Base-by-base conservation (phyloP, 2,113 vertebrate genomes). In the Pimephales promelas region DNA sequence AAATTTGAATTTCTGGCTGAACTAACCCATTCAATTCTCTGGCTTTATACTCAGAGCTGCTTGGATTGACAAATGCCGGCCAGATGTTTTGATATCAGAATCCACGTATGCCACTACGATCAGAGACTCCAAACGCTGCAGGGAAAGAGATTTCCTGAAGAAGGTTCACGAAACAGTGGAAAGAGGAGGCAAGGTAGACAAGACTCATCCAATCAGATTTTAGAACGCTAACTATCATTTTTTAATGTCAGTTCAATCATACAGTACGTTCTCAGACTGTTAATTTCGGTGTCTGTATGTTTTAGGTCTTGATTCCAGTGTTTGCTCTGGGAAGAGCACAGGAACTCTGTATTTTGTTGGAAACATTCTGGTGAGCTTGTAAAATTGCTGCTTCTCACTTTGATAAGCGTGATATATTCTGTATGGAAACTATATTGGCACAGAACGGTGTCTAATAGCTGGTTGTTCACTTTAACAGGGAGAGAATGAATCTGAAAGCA, bases 51-150 rank as follows among this genome's bases (percentile, higher is more conserved):
- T 0, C 36, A 99, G 98, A 0, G 98, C 98, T 20, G 98, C 98
- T 0, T 99, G 98, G 98, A 97, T 99, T 0, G 98, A 99, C 70
- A 98, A 96, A 61, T 99, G 98, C 64, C 97, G 97, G 1, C 98
- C 98, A 0, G 96, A 97, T 70, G 89, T 99, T 31, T 93, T 99
- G 14, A 99, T 99, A 87, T 95, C 90, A 0, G 97, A 99, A 28
- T 99, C 98, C 3, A 99, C 98, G 0, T 99, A 98, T 0, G 98
- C 98, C 86, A 99, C 98, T 0, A 99, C 98, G 36, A 98, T 99
- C 90, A 90, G 98, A 0, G 98, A 99, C 72, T 99, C 98, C 1
- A 99, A 99, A 74, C 96, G 98, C 82, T 99, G 98, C 92, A 90
- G 98, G 61, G 98, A 99, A 83, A 93, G 97, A 68, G 98, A 99